phyloP scores from a whole-genome alignment of 2,888 invertebrate genomes.

The Agrotis ipsilon region DNA sequence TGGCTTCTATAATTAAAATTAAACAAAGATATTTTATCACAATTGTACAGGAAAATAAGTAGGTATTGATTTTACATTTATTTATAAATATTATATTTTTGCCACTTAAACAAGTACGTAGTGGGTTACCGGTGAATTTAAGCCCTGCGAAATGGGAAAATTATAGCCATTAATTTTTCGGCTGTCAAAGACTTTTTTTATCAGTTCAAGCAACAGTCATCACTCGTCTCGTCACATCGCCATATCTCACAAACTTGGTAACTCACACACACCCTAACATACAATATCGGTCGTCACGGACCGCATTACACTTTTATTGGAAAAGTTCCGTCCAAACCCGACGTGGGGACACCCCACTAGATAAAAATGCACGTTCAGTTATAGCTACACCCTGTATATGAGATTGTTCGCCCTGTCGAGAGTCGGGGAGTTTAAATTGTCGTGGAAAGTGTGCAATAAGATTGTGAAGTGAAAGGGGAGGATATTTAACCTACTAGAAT shows the following conservation, averaged over 20 bases:
- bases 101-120: no score
- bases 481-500: background rate
- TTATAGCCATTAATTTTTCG: background rate
- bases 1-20: no score
- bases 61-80: no score
- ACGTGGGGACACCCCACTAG: slow-evolving; percentile 32
- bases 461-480: background rate
- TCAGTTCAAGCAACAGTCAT: background rate
- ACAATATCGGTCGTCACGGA: slow-evolving; percentile 67
- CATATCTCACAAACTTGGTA: slow-evolving; percentile 8
- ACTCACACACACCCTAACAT: slow-evolving; percentile 8
- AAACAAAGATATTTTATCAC: no score
- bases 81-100: no score
- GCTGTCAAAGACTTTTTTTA: background rate
- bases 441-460: background rate
- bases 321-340: slow-evolving; percentile 69
- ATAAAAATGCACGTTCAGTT: slow-evolving; percentile 52
- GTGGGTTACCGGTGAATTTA: no score
- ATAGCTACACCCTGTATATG: slow-evolving; percentile 17
- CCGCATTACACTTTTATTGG: slow-evolving; percentile 78
- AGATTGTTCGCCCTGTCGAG: slow-evolving; percentile 11
- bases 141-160: background rate
- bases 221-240: slow-evolving; percentile 3
- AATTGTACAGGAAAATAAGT: no score
- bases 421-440: background rate